These are phyloP conservation scores for Epinotia nisella DNA, from an alignment of 2,888 invertebrate genomes.

Conservation along the genomic window DNA sequence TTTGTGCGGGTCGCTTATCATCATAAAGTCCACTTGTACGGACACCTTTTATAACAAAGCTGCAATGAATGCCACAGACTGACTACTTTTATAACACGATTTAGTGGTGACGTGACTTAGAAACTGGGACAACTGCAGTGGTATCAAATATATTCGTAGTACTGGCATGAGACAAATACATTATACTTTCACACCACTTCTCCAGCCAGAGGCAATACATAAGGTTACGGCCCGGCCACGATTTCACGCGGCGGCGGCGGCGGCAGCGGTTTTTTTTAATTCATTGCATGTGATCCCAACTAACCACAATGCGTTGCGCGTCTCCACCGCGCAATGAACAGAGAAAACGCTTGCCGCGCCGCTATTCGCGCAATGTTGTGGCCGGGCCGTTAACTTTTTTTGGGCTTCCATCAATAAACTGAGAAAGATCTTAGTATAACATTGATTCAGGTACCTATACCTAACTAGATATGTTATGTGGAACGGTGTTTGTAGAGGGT, in stretches of 20 bases:
- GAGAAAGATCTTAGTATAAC: background rate
- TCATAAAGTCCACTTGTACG: slow-evolving; percentile 42
- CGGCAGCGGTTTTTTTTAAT: no score
- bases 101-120: slow-evolving; percentile 22
- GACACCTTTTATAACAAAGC: slow-evolving; percentile 39
- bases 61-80: slow-evolving; percentile 34
- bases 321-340: no score
- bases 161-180: background rate
- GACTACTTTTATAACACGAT: slow-evolving; percentile 32
- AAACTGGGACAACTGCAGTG: slow-evolving; percentile 16
- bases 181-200: background rate
- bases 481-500: slow-evolving; percentile 2
- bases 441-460: slow-evolving; percentile 5
- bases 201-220: background rate
- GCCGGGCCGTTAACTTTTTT: background rate
- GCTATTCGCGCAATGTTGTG: no score
- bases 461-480: background rate
- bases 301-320: no score
- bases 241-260: no score
- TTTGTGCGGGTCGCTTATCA: slow-evolving; percentile 44
- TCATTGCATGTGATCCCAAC: no score
- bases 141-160: background rate
- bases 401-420: background rate
- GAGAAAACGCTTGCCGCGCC: no score
- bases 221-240: no score